A percentile compares a stretch with the other conserved stretches of the same genome.
Conservation (phyloP, 1,140 invertebrate genomes). For the Pachyrhynchus sulphureomaculatus region DNA sequence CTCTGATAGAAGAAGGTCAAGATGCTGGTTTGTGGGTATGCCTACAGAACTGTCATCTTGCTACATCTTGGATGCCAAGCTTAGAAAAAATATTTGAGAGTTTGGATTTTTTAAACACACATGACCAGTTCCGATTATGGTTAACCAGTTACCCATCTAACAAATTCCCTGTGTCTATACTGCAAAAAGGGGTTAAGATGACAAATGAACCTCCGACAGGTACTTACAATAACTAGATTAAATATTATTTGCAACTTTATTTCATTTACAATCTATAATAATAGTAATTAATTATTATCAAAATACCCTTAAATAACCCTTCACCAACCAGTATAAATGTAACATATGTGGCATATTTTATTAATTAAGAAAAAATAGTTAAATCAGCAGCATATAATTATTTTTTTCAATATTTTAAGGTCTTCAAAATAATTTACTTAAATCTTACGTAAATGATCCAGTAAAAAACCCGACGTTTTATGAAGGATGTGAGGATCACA, state of each 20-base stretch:
- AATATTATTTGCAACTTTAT: no score
- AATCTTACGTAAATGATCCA: conserved; percentile 80
- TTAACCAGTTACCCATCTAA: conserved; percentile 88
- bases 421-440: conserved; percentile 80
- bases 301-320: no score
- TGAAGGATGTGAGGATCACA: conserved; percentile 66
- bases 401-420: no score
- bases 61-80: conserved; percentile 83
- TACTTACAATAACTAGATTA: no score
- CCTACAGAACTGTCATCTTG: conserved; percentile 93
- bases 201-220: conserved; percentile 87
- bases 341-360: no score
- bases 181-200: conserved; percentile 92
- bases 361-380: no score
- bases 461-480: conserved; percentile 71
- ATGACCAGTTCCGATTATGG: conserved; percentile 80
- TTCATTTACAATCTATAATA: no score
- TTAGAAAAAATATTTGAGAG: conserved; percentile 80
- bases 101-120: conserved; percentile 74
- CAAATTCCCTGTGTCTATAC: conserved; percentile 81
- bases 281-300: no score
- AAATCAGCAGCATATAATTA: no score
- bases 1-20: conserved; percentile 76
- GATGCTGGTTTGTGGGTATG: conserved; percentile 83
- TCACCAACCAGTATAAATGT: no score